Conservation (phyloP, 1,140 invertebrate species). For the Drosophila truncata region DNA sequence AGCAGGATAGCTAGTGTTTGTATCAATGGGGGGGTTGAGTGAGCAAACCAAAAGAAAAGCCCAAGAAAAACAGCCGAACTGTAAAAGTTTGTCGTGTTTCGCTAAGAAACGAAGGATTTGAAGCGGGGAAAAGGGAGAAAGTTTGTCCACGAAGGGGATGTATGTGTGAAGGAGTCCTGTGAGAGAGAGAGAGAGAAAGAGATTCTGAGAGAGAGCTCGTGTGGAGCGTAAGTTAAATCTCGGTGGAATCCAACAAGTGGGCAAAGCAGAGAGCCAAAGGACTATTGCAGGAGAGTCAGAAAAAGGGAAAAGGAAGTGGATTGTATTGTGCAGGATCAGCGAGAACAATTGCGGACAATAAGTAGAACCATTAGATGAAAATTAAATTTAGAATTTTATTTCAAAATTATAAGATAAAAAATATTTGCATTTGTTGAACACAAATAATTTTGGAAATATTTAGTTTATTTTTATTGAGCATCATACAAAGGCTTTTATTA, state of each 20-base stretch:
- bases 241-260: constrained; percentile 73
- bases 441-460: not conserved
- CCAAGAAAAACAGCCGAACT: constrained; percentile 41
- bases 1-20: constrained; percentile 51
- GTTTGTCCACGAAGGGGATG: constrained; percentile 27
- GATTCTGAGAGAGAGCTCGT: constrained; percentile 28
- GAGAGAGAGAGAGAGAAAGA: constrained; percentile 19
- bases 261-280: constrained; percentile 20
- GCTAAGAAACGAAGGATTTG: constrained; percentile 32
- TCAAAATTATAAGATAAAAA: not conserved
- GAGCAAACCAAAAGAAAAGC: constrained; percentile 38
- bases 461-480: not conserved
- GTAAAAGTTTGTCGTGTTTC: constrained; percentile 55
- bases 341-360: not conserved
- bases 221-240: constrained; percentile 59
- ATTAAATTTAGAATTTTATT: too few species aligned
- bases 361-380: not conserved
- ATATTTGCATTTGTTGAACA: not conserved
- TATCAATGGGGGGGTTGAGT: constrained; percentile 68
- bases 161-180: constrained; percentile 12
- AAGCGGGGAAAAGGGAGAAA: constrained; percentile 39
- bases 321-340: constrained; percentile 7
- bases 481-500: too few species aligned
- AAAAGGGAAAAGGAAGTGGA: not conserved
- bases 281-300: not conserved